phyloP scores from a whole-genome alignment of 2,113 vertebrate genomes.

The Cairina moschata region DNA sequence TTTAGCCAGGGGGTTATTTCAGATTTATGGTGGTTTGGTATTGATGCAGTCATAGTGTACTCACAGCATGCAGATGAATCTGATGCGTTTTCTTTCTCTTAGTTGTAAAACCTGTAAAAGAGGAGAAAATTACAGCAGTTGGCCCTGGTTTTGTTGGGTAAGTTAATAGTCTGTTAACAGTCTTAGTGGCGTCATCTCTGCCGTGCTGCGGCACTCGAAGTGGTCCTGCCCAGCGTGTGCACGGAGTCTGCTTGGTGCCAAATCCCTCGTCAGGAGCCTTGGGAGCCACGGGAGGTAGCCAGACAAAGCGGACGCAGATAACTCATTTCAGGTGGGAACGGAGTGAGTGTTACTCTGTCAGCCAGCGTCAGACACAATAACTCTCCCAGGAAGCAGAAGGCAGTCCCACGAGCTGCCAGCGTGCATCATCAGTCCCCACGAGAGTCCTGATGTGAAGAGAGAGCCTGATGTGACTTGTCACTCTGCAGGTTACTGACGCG shows the following conservation, averaged over 20 bases:
- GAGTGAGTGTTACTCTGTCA: not conserved
- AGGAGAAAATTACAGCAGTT: not conserved
- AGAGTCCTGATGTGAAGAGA: not conserved
- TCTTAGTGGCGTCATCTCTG: not conserved
- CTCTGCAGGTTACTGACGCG: accelerated
- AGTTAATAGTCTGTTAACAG: not conserved
- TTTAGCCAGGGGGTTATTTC: not conserved
- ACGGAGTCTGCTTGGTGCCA: not conserved
- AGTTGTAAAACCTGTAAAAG: not conserved
- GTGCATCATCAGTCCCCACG: accelerated
- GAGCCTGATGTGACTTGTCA: not conserved
- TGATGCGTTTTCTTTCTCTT: not conserved
- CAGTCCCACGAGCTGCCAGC: not conserved
- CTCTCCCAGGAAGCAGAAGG: not conserved
- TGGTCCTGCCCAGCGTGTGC: not conserved
- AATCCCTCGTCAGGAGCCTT: not conserved
- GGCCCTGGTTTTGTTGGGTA: not conserved
- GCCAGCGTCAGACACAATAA: not conserved
- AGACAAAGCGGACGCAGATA: accelerated
- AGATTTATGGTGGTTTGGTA: not conserved
- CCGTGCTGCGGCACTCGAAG: not conserved
- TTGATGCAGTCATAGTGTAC: not conserved
- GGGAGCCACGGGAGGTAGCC: not conserved
- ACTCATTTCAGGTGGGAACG: not conserved
- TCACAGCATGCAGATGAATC: not conserved